phyloP scores from a whole-genome alignment of 2,797 vertebrate species.

The Chrysocyon brachyurus region DNA sequence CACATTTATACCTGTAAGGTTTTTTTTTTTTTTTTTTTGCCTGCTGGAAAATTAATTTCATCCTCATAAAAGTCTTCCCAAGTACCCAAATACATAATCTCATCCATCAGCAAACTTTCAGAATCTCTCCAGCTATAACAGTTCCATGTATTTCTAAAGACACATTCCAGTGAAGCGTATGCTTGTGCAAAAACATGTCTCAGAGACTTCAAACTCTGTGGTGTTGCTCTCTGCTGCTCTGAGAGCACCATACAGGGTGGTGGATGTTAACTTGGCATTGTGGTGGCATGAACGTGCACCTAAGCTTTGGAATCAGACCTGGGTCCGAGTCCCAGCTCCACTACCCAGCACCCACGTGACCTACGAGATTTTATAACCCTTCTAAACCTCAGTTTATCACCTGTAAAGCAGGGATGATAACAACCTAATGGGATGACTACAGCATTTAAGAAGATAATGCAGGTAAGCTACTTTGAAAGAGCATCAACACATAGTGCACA shows the following conservation, averaged over 20 bases:
- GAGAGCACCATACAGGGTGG: not conserved
- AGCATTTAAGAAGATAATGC: not conserved
- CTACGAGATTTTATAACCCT: not conserved
- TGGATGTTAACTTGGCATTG: not conserved
- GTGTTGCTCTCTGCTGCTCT: not conserved
- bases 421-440: not conserved
- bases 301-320: not conserved
- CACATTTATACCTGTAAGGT: not conserved
- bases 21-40: not conserved
- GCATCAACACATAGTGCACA: not conserved
- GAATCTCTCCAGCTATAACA: constrained; percentile 13
- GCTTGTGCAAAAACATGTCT: constrained; percentile 43
- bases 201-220: not conserved
- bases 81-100: constrained; percentile 49
- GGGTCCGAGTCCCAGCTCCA: not conserved
- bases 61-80: constrained; percentile 16
- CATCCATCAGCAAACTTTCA: constrained; percentile 53
- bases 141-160: constrained; percentile 55
- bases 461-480: not conserved
- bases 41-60: constrained; percentile 48
- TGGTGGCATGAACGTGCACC: not conserved
- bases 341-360: not conserved
- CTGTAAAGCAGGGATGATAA: constrained; percentile 21
- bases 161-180: not conserved
- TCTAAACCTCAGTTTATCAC: not conserved